Percentiles rank a stretch among this genome's conserved stretches.
Conservation (phyloP, 2,113 vertebrate species). For the Meriones unguiculatus region DNA sequence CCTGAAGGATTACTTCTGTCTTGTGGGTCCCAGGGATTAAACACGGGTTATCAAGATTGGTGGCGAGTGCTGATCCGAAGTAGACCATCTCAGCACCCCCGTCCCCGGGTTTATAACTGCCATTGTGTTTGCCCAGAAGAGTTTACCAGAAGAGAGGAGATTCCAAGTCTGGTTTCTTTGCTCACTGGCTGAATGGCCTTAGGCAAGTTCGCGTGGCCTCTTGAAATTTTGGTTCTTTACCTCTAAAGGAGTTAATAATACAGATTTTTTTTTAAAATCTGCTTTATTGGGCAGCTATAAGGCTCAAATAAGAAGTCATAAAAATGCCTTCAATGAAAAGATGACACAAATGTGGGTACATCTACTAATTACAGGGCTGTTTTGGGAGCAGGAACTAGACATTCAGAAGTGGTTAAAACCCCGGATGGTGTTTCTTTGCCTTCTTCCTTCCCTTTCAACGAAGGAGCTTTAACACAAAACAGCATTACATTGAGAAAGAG, state of each 20-base stretch:
- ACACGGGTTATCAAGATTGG: not conserved
- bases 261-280: not conserved
- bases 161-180: not conserved
- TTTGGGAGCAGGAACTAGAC: slow-evolving; percentile 32
- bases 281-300: not conserved
- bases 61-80: not conserved
- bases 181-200: not conserved
- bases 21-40: not conserved
- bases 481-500: slow-evolving; percentile 34
- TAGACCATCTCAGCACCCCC: not conserved
- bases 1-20: not conserved
- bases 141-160: not conserved
- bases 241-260: not conserved
- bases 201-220: not conserved
- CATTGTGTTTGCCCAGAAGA: not conserved
- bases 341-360: not conserved
- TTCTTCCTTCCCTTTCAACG: not conserved
- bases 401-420: not conserved
- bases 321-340: not conserved
- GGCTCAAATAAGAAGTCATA: not conserved
- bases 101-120: not conserved
- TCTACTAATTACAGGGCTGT: slow-evolving; percentile 41
- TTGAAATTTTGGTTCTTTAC: not conserved
- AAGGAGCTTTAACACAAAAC: not conserved
- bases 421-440: not conserved